phyloP scores from a whole-genome alignment of 2,113 vertebrate genomes.

The Malurus alboscapulatus region DNA sequence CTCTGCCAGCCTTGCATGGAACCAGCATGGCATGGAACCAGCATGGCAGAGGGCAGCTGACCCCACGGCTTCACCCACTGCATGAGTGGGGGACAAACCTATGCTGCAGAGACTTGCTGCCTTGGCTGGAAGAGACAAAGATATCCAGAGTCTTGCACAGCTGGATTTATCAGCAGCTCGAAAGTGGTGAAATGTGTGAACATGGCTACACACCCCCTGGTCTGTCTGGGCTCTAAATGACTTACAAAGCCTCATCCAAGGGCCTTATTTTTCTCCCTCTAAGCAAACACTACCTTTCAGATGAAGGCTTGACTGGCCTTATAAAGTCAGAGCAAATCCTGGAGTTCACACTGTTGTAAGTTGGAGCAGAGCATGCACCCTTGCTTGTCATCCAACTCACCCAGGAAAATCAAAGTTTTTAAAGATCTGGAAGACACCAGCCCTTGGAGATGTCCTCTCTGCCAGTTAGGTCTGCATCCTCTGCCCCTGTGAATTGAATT shows the following conservation, averaged over 20 bases:
- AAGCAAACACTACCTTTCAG: neutral
- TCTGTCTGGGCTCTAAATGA: neutral
- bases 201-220: neutral
- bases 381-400: neutral
- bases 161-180: neutral
- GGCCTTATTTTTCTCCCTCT: neutral
- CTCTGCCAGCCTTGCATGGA: neutral
- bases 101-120: rapidly evolving
- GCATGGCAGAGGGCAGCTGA: neutral
- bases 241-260: neutral
- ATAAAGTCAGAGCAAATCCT: neutral
- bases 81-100: neutral
- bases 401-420: neutral
- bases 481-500: neutral
- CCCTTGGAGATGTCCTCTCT: neutral
- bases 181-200: neutral
- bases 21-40: neutral
- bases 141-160: neutral
- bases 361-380: neutral
- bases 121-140: neutral
- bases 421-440: neutral
- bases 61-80: neutral
- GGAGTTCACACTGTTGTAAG: neutral
- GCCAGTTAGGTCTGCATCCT: neutral
- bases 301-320: neutral